Percentiles rank a stretch among this genome's conserved stretches.
Evolutionary conservation across 2,888 invertebrate species (phyloP).

Genomic region (Arge pagana): DNA sequence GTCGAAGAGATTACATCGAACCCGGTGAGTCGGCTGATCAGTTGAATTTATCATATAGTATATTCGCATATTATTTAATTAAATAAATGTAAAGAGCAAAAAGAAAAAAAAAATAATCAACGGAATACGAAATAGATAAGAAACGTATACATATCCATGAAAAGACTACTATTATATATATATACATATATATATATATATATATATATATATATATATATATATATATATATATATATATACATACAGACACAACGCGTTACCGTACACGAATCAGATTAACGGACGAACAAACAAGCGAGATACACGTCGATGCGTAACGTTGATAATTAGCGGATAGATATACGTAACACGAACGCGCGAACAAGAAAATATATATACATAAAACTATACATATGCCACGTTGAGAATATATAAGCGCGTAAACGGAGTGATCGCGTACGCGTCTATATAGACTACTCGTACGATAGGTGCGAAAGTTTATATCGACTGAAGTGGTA

Average conservation of each 20-base stretch:
- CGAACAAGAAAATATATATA: too few species aligned
- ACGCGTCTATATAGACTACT: too few species aligned
- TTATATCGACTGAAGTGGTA: too few species aligned
- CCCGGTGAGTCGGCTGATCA: constrained; percentile 33
- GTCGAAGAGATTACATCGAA: too few species aligned
- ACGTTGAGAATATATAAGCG: too few species aligned
- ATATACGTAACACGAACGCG: too few species aligned
- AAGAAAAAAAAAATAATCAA: too few species aligned
- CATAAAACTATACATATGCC: too few species aligned
- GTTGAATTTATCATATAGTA: constrained; percentile 56
- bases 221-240: constrained; percentile 32
- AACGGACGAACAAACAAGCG: constrained; percentile 12
- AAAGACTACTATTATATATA: constrained; percentile 25
- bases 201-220: constrained; percentile 23
- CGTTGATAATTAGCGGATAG: constrained; percentile 26
- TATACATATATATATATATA: constrained; percentile 17
- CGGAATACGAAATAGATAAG: constrained; percentile 10
- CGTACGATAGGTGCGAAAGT: too few species aligned
- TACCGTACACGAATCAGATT: constrained; percentile 23
- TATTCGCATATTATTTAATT: constrained; percentile 43
- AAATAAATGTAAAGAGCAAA: constrained; percentile 34
- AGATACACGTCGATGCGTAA: constrained; percentile 21
- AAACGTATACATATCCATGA: constrained; percentile 19
- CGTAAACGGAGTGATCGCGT: too few species aligned
- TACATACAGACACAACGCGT: constrained; percentile 27